phyloP scores from a whole-genome alignment of 2,113 vertebrate genomes.

The Nannobrachium achirus region DNA sequence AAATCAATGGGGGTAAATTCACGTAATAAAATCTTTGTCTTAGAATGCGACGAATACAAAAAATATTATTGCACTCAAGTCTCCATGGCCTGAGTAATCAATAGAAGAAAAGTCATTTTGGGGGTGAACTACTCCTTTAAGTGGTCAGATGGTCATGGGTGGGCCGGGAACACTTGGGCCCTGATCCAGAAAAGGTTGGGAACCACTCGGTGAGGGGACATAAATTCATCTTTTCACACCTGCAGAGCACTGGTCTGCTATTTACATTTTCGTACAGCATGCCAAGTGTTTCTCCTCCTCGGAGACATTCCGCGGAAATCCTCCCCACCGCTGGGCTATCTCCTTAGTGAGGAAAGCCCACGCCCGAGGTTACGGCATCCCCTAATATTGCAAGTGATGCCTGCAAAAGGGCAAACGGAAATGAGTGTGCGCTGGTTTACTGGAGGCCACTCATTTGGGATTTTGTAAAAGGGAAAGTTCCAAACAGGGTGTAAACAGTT shows the following conservation, averaged over 20 bases:
- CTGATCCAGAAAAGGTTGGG: too few species aligned
- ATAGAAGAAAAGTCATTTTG: too few species aligned
- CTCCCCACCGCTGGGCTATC: neutral
- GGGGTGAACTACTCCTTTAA: too few species aligned
- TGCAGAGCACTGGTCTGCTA: neutral
- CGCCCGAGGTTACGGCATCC: neutral
- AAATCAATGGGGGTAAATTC: too few species aligned
- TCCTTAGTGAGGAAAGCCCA: too few species aligned
- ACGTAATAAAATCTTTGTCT: too few species aligned
- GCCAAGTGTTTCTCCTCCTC: neutral
- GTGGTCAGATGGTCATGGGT: too few species aligned
- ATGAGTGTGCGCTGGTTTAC: constrained; percentile 14
- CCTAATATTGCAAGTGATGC: neutral
- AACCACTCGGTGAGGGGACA: too few species aligned
- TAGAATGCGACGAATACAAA: too few species aligned
- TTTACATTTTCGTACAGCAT: neutral
- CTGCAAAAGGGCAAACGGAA: constrained; percentile 26
- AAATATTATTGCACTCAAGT: too few species aligned
- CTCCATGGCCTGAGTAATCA: too few species aligned
- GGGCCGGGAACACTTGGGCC: too few species aligned
- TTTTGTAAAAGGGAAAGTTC: constrained; percentile 36
- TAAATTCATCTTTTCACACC: neutral
- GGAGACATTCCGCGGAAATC: neutral
- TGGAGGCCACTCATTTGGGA: neutral
- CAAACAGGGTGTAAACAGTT: neutral